phyloP scores from a whole-genome alignment of 2,113 vertebrate genomes.

The Fulmarus glacialis region DNA sequence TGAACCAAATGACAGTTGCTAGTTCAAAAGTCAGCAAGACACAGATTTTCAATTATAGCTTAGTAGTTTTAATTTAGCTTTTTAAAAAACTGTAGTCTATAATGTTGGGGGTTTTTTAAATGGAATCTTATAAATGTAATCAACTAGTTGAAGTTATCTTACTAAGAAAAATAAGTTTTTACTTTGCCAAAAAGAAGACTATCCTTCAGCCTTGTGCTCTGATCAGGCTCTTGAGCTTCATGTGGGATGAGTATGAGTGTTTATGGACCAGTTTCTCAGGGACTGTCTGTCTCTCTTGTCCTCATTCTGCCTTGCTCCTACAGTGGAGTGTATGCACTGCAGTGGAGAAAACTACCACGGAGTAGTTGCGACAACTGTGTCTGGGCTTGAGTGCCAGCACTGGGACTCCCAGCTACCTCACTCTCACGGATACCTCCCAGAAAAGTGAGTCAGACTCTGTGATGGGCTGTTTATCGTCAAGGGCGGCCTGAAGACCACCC shows the following conservation, averaged over 20 bases:
- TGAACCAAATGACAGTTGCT: not conserved
- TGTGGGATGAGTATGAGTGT: not conserved
- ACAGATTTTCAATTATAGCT: not conserved
- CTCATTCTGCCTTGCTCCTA: not conserved
- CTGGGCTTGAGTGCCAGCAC: conserved; percentile 75
- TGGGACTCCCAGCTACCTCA: conserved; percentile 90
- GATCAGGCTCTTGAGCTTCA: not conserved
- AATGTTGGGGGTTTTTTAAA: fast-evolving
- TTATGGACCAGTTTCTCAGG: not conserved
- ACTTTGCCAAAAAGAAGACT: not conserved
- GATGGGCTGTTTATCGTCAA: not conserved
- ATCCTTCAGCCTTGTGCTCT: not conserved
- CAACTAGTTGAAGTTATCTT: not conserved
- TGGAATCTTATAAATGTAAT: not conserved
- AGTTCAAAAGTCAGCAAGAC: not conserved
- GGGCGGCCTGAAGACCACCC: not conserved
- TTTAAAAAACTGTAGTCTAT: not conserved
- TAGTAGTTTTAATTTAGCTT: not conserved
- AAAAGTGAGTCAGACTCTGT: conserved; percentile 77
- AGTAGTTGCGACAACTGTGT: conserved; percentile 77
- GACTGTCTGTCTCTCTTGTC: not conserved
- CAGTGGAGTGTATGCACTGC: conserved; percentile 93
- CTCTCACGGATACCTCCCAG: conserved; percentile 88
- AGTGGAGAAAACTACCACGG: conserved; percentile 90
- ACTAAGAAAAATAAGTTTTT: not conserved